These are phyloP conservation scores for Pangasius mekongensis DNA, from an alignment of 2,797 vertebrate genomes.

Conservation along the genomic window DNA sequence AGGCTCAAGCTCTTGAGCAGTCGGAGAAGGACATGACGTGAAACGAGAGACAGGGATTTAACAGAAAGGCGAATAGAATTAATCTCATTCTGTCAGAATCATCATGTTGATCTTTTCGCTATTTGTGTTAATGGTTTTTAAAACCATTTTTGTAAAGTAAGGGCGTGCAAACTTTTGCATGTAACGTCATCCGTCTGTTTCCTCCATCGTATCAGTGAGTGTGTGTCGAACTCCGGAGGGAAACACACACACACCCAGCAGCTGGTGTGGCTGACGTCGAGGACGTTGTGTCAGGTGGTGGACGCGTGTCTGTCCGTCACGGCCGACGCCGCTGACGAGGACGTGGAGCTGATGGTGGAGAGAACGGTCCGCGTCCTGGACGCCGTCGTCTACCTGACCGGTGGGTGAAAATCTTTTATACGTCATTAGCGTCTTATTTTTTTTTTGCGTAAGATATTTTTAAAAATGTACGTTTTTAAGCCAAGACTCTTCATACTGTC, in stretches of 20 bases:
- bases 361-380: conserved; percentile 82
- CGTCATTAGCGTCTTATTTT: not conserved
- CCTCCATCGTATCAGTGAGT: not conserved
- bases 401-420: conserved; percentile 67
- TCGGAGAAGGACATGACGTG: no score
- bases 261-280: conserved; percentile 81
- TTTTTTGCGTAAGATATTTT: not conserved
- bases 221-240: conserved; percentile 5
- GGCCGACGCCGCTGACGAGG: conserved; percentile 65
- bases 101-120: not conserved
- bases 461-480: not conserved
- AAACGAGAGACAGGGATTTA: no score
- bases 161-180: not conserved
- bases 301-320: conserved; percentile 81
- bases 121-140: not conserved
- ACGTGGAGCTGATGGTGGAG: conserved; percentile 73
- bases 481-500: not conserved
- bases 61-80: not conserved
- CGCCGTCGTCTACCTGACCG: conserved; percentile 85
- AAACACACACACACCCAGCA: conserved; percentile 46
- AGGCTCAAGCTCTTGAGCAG: no score
- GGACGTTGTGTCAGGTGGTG: conserved; percentile 77
- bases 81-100: not conserved
- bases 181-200: not conserved
- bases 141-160: not conserved